Base-by-base conservation (phyloP, 1,140 invertebrate genomes). In the Trichonephila inaurata region DNA sequence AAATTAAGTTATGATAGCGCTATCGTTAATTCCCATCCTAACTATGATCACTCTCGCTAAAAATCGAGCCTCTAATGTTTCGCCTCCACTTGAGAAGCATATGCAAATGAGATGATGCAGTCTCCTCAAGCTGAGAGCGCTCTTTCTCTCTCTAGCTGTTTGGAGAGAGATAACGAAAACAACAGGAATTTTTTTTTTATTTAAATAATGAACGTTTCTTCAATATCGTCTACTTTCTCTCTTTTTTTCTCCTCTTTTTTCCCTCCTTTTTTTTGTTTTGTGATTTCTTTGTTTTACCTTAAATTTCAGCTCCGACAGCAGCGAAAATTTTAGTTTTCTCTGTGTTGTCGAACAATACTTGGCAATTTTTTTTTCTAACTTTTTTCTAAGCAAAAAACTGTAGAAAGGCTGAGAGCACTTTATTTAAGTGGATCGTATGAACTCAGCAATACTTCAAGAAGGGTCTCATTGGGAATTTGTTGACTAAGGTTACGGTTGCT, bases 381-480 rank as follows among this genome's bases (percentile, higher is more conserved):
- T 72, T 16, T 18, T 77, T 40, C 18, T 33, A 0, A 6, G 5
- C 16, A 40, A 28, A 28, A 18, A 33, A 19, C 72, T 77, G 28
- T 33, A 18, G 51, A 10, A 1, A 21, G 18, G 24, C 18, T 66
- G 28, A 51, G 69, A 77, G 88, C 88, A 89, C 88, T 89, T 89
- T 77, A 62, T 89, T 89, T 89, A 89, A 89, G 88, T 89, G 88
- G 88, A 72, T 89, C 64, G 66, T 58, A 89, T 89, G 33, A 51
- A 72, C n/a, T 77, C 88, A 18, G n/a, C 66, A 77, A 24, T 77
- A 77, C 88, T 85, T 66, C 24, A n/a, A 89, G 28, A 40, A 33
- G 12, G 33, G 21, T 60, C 66, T 77, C 88, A 14, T 28, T 14
- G 66, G 24, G 88, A 58, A 89, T 89, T 77, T 69, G 66, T 44